Conservation (phyloP, 2,113 vertebrate genomes). For the Procavia capensis region DNA sequence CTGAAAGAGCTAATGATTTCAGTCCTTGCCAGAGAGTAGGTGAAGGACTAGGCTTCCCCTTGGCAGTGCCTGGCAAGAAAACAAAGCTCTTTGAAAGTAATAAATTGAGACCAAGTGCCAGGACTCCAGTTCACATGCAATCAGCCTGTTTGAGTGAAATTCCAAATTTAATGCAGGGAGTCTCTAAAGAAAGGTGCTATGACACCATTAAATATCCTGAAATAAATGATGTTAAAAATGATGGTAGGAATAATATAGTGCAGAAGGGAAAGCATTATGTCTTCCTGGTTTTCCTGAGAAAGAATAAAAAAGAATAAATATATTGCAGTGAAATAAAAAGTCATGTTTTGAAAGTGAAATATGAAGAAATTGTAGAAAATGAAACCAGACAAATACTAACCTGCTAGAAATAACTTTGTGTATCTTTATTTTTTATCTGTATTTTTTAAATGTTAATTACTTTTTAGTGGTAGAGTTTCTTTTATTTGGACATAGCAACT, state of each 20-base stretch:
- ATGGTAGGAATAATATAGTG: not conserved
- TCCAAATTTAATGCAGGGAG: not conserved
- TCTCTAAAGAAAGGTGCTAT: not conserved
- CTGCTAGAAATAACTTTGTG: not conserved
- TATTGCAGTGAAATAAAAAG: not conserved
- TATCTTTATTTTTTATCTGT: not conserved
- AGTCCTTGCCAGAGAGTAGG: not conserved
- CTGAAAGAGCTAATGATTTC: not conserved
- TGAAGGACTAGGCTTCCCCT: not conserved
- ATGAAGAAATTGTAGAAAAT: not conserved
- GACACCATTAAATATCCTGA: not conserved
- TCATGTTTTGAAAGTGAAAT: conserved; percentile 26
- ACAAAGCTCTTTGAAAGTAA: not conserved
- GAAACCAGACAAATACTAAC: not conserved
- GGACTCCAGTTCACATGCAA: not conserved
- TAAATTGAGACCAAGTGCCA: not conserved
- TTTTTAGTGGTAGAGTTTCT: conserved; percentile 16
- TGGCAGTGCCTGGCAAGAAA: not conserved
- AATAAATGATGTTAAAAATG: not conserved
- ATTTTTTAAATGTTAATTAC: not conserved
- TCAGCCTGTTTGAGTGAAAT: not conserved
- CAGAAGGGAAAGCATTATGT: not conserved
- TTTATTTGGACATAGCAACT: not conserved
- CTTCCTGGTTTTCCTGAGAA: not conserved
- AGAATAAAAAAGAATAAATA: not conserved